Percentiles rank a stretch among this genome's conserved stretches.
phyloP scores from a whole-genome alignment of 2,797 vertebrate genomes.

The Rhabdomys pumilio region DNA sequence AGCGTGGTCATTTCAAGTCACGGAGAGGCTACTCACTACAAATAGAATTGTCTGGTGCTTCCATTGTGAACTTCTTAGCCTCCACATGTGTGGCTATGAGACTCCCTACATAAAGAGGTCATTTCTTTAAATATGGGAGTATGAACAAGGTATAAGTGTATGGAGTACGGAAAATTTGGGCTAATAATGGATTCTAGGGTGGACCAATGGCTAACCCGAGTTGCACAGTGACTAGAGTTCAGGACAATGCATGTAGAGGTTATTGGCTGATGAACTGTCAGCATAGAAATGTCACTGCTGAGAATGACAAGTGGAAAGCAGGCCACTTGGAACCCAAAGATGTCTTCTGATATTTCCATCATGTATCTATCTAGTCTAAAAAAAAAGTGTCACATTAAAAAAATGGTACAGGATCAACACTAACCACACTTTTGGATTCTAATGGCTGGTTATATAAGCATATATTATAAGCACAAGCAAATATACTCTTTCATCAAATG shows the following conservation, averaged over 20 bases:
- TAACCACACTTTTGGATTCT: not conserved
- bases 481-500: not conserved
- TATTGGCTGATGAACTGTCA: not conserved
- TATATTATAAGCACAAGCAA: not conserved
- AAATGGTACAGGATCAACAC: not conserved
- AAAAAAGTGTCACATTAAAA: not conserved
- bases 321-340: not conserved
- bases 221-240: not conserved
- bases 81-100: not conserved
- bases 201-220: not conserved
- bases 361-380: not conserved
- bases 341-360: not conserved
- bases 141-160: not conserved
- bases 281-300: not conserved
- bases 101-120: not conserved
- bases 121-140: not conserved
- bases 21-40: not conserved
- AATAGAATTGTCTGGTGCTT: not conserved
- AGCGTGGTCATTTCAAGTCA: not conserved
- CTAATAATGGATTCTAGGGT: not conserved
- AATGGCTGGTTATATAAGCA: not conserved
- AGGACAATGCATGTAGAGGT: not conserved
- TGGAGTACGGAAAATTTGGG: not conserved
- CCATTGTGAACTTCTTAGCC: not conserved
- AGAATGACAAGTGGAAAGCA: slow-evolving; percentile 15